Base-by-base conservation (phyloP, 2,888 invertebrate genomes). In the Coronaproctus castanopsis region DNA sequence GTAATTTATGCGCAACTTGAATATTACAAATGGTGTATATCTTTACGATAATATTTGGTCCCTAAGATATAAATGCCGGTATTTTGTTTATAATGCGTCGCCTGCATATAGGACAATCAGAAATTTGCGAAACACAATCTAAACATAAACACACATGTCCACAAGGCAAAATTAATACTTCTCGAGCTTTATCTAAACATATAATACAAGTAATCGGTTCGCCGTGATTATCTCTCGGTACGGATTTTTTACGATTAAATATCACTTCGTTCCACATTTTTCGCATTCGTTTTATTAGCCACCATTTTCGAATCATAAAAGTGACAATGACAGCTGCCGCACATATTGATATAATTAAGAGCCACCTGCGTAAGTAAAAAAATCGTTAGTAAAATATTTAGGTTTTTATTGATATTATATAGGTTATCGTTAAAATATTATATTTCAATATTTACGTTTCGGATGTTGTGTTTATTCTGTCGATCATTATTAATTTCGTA, bases 101-200 rank as follows among this genome's bases (percentile, higher is more conserved):
- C 58, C 65, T 50, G 71, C 92, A 92, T 24, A 91, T 78, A 0
- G 92, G 92, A 68, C 92, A 92, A 61, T 78, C 76, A 19, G 73
- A 74, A 61, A 91, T 83, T 68, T 80, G 79, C 63, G 81, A 80
- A 1, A 80, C 79, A 70, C 92, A 92, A 70, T 90, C 87, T 70
- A 86, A 86, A 69, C 92, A 92, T 24, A 91, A 73, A 67, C 90
- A 90, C 3, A 91, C 85, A 70, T 92, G 92, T 0, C 91, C 91
- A 71, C 92, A 92, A 0, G 90, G 87, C 62, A 92, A 72, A 58
- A 91, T 72, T 66, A 91, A 85, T 89, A 82, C 82, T 75, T 91
- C 89, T 67, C 87, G 83, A 1, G 87, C 87, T 74, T 88, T 87
- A 60, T 78, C 79, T 8, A 8, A 24, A 21, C 59, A 55, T 18